Conservation (phyloP, 2,113 vertebrate species). For the Motacilla tschutschensis region DNA sequence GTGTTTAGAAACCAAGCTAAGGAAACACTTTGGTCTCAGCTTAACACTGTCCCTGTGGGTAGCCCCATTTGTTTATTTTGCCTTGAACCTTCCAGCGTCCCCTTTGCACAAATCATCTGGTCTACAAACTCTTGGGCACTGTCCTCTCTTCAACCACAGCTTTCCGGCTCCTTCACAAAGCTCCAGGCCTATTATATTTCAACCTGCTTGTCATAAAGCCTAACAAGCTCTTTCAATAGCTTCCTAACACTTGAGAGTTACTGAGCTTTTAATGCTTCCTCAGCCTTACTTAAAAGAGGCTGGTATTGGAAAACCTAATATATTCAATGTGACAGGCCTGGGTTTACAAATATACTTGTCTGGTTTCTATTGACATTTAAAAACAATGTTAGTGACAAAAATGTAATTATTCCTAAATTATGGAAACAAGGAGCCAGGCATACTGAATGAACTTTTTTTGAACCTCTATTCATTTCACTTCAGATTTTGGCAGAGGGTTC, state of each 20-base stretch:
- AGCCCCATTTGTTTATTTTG: conserved; percentile 34
- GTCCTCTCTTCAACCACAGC: not conserved
- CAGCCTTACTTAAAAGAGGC: conserved; percentile 25
- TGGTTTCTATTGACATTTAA: conserved; percentile 65
- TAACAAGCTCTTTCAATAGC: conserved; percentile 47
- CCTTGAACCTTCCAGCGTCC: conserved; percentile 20
- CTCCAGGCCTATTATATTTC: conserved; percentile 16
- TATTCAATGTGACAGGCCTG: conserved; percentile 27
- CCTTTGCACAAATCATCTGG: conserved; percentile 28
- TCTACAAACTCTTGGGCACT: not conserved
- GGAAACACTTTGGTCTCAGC: not conserved
- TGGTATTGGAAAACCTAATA: conserved; percentile 45
- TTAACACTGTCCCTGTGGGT: conserved; percentile 5
- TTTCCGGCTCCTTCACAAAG: not conserved
- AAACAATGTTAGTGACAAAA: conserved; percentile 64
- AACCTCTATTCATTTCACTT: conserved; percentile 63
- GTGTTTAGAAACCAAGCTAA: conserved; percentile 7
- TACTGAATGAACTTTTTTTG: conserved; percentile 61
- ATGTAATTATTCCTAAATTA: conserved; percentile 58
- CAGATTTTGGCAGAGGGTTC: conserved; percentile 23
- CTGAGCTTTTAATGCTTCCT: conserved; percentile 32
- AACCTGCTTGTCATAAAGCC: conserved; percentile 19
- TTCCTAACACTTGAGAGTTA: conserved; percentile 27
- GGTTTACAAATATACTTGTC: conserved; percentile 34
- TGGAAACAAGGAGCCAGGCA: conserved; percentile 36